Evolutionary conservation across 1,140 invertebrate genomes (phyloP).

Genomic region (Bombus waltoni): DNA sequence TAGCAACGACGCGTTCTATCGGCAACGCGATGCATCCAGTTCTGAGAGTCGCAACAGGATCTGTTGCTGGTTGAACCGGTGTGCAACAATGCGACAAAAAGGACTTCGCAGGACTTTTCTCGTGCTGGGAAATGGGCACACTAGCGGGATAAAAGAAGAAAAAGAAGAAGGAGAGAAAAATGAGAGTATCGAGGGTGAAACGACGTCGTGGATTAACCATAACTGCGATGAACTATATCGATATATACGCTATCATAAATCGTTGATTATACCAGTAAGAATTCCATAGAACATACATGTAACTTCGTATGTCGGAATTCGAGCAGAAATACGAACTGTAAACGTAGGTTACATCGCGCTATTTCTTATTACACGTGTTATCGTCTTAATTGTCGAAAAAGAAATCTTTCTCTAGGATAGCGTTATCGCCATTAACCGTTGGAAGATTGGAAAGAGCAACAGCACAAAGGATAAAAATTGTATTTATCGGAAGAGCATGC

Average conservation of each 20-base stretch:
- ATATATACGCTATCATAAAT: neutral
- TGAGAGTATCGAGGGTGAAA: neutral
- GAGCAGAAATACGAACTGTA: neutral
- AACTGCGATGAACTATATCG: neutral
- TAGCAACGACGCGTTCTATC: slow-evolving; percentile 37
- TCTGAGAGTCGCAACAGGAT: too few species aligned
- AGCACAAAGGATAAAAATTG: too few species aligned
- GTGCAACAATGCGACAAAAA: neutral
- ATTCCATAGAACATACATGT: neutral
- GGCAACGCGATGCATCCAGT: slow-evolving; percentile 10
- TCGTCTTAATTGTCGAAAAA: neutral
- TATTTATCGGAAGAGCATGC: neutral
- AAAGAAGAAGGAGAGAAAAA: too few species aligned
- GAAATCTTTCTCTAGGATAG: too few species aligned
- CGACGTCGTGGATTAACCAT: neutral
- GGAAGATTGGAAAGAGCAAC: too few species aligned
- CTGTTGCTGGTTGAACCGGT: neutral
- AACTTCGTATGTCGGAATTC: neutral
- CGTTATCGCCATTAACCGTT: too few species aligned
- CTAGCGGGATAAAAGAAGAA: neutral
- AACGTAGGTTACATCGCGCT: neutral
- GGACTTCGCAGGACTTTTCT: slow-evolving; percentile 13
- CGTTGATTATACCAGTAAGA: neutral
- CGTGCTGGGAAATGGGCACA: neutral
- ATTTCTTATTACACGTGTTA: neutral